A percentile compares a stretch with the other conserved stretches of the same genome.
These are phyloP conservation scores for Excalfactoria chinensis DNA, from an alignment of 2,113 vertebrate species.

Conservation along the genomic window DNA sequence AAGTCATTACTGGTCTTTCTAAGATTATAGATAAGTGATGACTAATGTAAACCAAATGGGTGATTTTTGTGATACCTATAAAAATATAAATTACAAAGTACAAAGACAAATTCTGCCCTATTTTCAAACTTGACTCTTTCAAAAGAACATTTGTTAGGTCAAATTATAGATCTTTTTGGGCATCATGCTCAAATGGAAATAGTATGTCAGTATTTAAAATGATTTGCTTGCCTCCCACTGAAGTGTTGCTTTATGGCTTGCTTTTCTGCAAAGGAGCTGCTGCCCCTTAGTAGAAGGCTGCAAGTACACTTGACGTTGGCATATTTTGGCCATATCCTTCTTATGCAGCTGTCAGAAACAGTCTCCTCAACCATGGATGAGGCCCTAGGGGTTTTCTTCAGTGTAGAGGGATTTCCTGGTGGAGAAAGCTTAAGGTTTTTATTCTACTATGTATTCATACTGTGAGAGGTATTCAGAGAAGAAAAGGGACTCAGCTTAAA, in stretches of 20 bases:
- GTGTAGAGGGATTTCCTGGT: constrained; percentile 20
- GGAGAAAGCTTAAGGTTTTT: not conserved
- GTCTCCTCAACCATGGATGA: not conserved
- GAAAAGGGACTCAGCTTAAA: not conserved
- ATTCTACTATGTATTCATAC: not conserved
- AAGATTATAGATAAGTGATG: not conserved
- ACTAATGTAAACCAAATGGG: not conserved
- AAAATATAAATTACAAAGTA: not conserved
- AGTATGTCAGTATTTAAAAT: not conserved
- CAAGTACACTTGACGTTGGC: accelerated
- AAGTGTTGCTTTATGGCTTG: not conserved
- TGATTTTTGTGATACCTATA: not conserved
- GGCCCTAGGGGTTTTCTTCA: not conserved
- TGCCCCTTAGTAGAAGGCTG: not conserved
- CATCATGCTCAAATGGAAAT: not conserved
- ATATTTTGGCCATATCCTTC: not conserved
- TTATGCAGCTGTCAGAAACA: not conserved
- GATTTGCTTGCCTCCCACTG: not conserved
- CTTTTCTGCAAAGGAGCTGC: not conserved
- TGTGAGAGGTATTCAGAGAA: not conserved
- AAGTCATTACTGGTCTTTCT: not conserved
- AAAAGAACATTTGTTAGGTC: not conserved
- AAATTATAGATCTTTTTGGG: not conserved
- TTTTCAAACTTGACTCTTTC: not conserved
- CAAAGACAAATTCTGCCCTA: not conserved